Evolutionary conservation across 1,140 invertebrate species (phyloP).

Genomic region (Macrostomum lignano): DNA sequence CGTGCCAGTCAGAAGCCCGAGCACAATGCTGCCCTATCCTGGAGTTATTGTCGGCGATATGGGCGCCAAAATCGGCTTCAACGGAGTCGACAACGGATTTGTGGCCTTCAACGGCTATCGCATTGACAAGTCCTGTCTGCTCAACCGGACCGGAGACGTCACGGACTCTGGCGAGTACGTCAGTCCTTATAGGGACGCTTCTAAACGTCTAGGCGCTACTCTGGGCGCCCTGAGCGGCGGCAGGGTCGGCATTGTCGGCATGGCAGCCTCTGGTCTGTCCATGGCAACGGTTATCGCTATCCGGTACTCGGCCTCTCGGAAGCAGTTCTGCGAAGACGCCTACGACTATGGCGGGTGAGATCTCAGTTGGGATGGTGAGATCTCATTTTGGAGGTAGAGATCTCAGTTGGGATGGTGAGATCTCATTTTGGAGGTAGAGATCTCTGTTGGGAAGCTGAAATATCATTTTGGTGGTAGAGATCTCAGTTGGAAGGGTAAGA

Average conservation of each 20-base stretch:
- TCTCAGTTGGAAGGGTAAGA: no score
- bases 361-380: no score
- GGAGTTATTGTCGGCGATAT: conserved; percentile 53
- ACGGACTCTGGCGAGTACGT: conserved; percentile 51
- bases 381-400: no score
- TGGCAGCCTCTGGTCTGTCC: conserved; percentile 39
- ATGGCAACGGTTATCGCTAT: conserved; percentile 51
- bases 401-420: no score
- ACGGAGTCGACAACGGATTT: conserved; percentile 69
- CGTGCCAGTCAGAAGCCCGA: conserved; percentile 45
- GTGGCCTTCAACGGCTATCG: conserved; percentile 54
- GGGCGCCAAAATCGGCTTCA: conserved; percentile 55
- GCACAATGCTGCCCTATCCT: conserved; percentile 41
- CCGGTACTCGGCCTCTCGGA: conserved; percentile 56
- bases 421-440: no score
- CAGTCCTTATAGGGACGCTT: conserved; percentile 31
- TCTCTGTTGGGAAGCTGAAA: no score
- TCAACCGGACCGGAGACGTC: conserved; percentile 62
- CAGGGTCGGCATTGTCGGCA: conserved; percentile 37
- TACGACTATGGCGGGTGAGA: no score
- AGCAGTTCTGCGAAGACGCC: conserved; percentile 69
- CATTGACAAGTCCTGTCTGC: conserved; percentile 46
- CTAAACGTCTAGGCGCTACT: conserved; percentile 22
- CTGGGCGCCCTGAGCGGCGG: conserved; percentile 56
- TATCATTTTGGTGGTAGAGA: no score